These are phyloP conservation scores for Trachelus iudaicus DNA, from an alignment of 2,888 invertebrate genomes.

Conservation along the genomic window DNA sequence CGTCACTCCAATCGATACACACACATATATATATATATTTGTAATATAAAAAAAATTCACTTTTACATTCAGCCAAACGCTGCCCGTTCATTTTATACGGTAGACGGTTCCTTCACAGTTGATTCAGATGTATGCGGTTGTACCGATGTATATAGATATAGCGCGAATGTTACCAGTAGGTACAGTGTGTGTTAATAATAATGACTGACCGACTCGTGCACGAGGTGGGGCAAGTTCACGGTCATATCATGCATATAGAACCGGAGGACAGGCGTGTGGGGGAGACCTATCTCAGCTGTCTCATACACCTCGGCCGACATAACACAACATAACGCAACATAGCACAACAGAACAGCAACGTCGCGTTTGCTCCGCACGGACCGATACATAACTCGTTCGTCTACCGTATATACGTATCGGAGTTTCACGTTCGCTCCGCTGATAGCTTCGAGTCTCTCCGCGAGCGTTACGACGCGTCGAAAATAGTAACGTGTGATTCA, in stretches of 20 bases:
- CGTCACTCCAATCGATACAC: background rate
- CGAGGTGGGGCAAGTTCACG: conserved; percentile 59
- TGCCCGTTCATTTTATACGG: background rate
- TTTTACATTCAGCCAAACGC: background rate
- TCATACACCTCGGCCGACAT: conserved; percentile 11
- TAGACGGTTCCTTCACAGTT: background rate
- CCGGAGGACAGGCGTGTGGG: conserved; percentile 13
- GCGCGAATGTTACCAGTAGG: background rate
- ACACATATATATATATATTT: background rate
- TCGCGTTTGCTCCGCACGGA: background rate
- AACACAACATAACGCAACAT: conserved; percentile 3
- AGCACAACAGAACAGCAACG: background rate
- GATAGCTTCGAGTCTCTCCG: too few species aligned
- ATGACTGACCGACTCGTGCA: conserved; percentile 50
- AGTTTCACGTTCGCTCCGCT: too few species aligned
- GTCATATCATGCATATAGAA: conserved; percentile 47
- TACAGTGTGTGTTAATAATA: conserved; percentile 50
- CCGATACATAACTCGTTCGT: background rate
- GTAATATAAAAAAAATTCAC: background rate
- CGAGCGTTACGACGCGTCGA: too few species aligned
- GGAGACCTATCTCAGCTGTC: conserved; percentile 12
- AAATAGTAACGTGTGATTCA: too few species aligned
- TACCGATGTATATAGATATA: background rate
- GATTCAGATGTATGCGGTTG: background rate
- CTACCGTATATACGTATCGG: background rate